Conservation (phyloP, 2,888 invertebrate species). For the Disparrhopalites patrizii region DNA sequence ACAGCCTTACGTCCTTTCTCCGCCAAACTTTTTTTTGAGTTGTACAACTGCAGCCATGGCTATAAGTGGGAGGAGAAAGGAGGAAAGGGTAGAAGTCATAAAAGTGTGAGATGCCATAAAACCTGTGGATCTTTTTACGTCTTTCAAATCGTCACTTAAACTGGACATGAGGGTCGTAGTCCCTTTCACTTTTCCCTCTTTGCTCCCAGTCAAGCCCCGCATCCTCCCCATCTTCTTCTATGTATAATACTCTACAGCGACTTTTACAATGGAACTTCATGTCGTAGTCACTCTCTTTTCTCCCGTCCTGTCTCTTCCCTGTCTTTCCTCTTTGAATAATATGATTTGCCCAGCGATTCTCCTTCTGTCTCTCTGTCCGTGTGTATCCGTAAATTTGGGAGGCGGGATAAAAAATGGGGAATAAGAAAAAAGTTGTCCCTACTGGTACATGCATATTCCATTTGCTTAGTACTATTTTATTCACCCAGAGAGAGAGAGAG, state of each 20-base stretch:
- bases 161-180: constrained; percentile 15
- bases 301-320: not conserved
- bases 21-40: no score
- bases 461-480: no score
- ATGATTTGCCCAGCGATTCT: not conserved
- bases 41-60: no score
- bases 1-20: no score
- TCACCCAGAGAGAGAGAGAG: no score
- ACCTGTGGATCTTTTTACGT: constrained; percentile 23
- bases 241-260: not conserved
- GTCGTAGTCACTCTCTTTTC: not conserved
- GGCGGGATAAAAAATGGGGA: not conserved
- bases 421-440: no score
- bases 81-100: constrained; percentile 1
- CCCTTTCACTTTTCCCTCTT: not conserved
- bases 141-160: constrained; percentile 20
- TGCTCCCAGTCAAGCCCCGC: not conserved
- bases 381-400: not conserved
- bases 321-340: no score
- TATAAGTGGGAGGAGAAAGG: not conserved
- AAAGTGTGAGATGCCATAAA: constrained; percentile 15
- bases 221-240: not conserved
- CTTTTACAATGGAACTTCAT: not conserved
- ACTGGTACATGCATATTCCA: no score
- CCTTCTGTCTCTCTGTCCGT: not conserved